phyloP scores from a whole-genome alignment of 37 sponge, comb jelly and placozoan species.

The Ephydatia muelleri region DNA sequence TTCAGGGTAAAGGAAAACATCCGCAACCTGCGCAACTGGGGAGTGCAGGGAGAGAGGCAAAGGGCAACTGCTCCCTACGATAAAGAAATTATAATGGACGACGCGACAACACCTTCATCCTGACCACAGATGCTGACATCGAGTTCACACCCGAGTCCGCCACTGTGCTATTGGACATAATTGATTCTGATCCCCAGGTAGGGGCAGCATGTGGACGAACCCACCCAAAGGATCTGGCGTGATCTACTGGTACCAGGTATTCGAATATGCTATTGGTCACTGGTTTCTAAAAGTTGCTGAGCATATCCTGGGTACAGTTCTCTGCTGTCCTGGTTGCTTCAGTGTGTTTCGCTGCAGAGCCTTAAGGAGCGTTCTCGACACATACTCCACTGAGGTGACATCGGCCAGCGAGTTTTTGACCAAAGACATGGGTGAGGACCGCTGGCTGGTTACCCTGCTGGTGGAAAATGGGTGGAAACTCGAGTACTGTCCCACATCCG shows the following conservation, averaged over 20 bases:
- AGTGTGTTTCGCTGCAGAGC: conserved; percentile 82
- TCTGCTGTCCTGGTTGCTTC: conserved; percentile 94
- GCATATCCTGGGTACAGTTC: conserved; percentile 85
- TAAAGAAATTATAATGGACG: background rate
- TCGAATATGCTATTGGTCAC: conserved; percentile 88
- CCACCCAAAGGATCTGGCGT: conserved; percentile 86
- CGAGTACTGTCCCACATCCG: conserved; percentile 82
- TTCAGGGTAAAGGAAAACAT: conserved; percentile 58
- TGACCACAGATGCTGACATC: conserved; percentile 95
- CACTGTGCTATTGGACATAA: conserved; percentile 67
- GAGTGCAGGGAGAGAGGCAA: too few relatives aligned
- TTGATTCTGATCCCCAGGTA: conserved; percentile 66
- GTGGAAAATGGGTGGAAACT: conserved; percentile 83
- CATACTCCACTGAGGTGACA: conserved; percentile 67
- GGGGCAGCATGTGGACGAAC: conserved; percentile 88
- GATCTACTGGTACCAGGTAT: conserved; percentile 87
- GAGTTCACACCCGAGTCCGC: conserved; percentile 84
- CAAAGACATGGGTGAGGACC: conserved; percentile 96
- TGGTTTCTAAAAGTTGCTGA: conserved; percentile 88
- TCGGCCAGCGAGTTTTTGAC: conserved; percentile 80
- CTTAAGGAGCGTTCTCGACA: conserved; percentile 57
- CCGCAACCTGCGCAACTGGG: too few relatives aligned
- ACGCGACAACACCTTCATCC: conserved; percentile 85
- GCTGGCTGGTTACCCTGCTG: conserved; percentile 93
- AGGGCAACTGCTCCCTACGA: too few relatives aligned